A percentile compares a stretch with the other conserved stretches of the same genome.
Evolutionary conservation across 2,888 invertebrate genomes (phyloP).

Genomic region (Mongoloraphidia duomilia): DNA sequence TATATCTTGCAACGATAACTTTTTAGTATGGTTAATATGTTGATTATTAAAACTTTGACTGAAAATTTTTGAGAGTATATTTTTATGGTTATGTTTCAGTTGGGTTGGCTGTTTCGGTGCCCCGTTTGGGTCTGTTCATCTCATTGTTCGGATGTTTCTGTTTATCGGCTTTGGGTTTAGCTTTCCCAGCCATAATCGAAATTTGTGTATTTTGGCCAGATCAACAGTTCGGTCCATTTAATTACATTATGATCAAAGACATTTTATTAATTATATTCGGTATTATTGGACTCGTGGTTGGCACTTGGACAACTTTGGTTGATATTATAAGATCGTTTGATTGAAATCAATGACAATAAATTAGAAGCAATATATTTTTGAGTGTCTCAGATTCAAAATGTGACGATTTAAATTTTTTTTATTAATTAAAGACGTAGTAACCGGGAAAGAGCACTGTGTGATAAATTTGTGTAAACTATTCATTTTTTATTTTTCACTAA

Average conservation of each 20-base stretch:
- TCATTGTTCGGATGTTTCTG: slow-evolving; percentile 63
- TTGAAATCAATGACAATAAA: not conserved
- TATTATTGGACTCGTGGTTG: slow-evolving; percentile 37
- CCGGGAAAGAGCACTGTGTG: too few species aligned
- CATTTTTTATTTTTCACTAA: too few species aligned
- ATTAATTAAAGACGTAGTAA: too few species aligned
- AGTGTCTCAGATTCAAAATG: too few species aligned
- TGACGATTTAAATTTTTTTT: too few species aligned
- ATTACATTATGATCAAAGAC: slow-evolving; percentile 33
- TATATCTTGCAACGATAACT: too few species aligned
- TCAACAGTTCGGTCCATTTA: slow-evolving; percentile 31
- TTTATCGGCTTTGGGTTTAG: slow-evolving; percentile 54
- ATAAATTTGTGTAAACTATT: too few species aligned
- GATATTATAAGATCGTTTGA: slow-evolving; percentile 32
- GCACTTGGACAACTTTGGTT: slow-evolving; percentile 38
- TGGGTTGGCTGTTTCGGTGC: slow-evolving; percentile 52
- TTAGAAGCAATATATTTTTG: too few species aligned
- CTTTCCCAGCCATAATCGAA: slow-evolving; percentile 62
- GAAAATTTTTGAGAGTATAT: too few species aligned
- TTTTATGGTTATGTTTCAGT: slow-evolving; percentile 39
- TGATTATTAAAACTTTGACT: too few species aligned
- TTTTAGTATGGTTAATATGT: too few species aligned
- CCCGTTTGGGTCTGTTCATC: slow-evolving; percentile 57
- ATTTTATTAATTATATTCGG: slow-evolving; percentile 36
- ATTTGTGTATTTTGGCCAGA: slow-evolving; percentile 55